Evolutionary conservation across 2,888 invertebrate species (phyloP).

Genomic region (Monoplex corrugatus): DNA sequence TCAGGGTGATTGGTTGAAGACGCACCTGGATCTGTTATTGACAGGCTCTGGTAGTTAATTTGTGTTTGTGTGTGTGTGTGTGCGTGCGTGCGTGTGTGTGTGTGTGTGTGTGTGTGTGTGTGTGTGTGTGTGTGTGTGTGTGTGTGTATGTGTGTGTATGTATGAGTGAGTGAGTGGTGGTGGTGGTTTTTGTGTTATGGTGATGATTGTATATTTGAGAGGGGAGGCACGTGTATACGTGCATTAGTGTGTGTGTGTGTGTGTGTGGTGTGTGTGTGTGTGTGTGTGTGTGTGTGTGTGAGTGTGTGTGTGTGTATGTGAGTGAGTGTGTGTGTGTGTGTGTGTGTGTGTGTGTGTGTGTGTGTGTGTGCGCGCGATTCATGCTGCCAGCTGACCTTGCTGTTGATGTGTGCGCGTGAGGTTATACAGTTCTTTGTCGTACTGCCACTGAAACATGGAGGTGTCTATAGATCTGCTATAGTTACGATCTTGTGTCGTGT

Average conservation of each 20-base stretch:
- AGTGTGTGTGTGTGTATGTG: conserved; percentile 14
- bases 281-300: too few species aligned
- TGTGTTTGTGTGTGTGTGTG: too few species aligned
- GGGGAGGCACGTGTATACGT: neutral
- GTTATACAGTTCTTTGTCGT: too few species aligned
- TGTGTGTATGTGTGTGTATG: conserved; percentile 16
- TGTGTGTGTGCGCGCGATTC: neutral
- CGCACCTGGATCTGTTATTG: too few species aligned
- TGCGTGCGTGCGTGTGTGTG: conserved; percentile 5
- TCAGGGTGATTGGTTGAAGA: too few species aligned
- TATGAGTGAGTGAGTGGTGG: neutral
- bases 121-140: neutral
- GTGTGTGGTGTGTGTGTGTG: neutral
- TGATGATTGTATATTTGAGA: too few species aligned
- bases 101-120: conserved; percentile 13
- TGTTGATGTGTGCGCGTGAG: neutral
- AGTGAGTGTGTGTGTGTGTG: neutral
- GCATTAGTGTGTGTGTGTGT: conserved; percentile 1
- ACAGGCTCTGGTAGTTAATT: too few species aligned
- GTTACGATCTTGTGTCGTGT: too few species aligned
- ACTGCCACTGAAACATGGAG: too few species aligned
- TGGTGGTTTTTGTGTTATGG: too few species aligned
- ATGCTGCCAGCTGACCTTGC: neutral
- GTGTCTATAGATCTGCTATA: too few species aligned
- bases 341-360: neutral